These are phyloP conservation scores for Mustelus asterias DNA, from an alignment of 2,113 vertebrate genomes.

Conservation along the genomic window DNA sequence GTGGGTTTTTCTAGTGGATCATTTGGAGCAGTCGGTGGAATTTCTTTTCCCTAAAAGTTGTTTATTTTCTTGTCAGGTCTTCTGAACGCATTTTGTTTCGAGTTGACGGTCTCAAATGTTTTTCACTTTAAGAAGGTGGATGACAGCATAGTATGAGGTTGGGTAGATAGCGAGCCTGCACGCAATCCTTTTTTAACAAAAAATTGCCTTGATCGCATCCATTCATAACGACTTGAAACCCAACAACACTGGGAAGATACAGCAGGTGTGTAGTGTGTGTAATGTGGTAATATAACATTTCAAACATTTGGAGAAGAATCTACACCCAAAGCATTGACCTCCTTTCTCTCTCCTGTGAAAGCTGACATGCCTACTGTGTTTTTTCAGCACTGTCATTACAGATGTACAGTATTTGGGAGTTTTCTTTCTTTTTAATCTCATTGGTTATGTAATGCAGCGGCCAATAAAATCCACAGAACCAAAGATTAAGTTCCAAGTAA, in stretches of 20 bases:
- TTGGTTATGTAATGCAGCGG: neutral
- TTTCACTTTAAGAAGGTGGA: neutral
- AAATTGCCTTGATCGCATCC: neutral
- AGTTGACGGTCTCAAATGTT: neutral
- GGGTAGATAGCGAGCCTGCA: neutral
- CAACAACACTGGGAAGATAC: neutral
- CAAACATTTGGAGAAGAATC: neutral
- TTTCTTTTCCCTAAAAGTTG: neutral
- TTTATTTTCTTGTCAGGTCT: neutral
- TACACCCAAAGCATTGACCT: neutral
- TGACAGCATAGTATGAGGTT: neutral
- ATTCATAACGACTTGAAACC: neutral
- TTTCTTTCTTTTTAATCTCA: neutral
- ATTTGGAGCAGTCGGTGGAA: neutral
- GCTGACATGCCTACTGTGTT: neutral
- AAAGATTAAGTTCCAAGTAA: neutral
- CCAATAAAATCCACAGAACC: neutral
- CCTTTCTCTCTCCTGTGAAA: neutral
- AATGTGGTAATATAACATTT: neutral
- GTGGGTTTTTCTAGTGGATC: neutral
- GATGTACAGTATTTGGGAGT: neutral
- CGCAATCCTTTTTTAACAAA: neutral
- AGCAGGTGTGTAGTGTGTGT: neutral
- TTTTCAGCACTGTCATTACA: neutral
- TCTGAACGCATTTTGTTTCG: neutral